These are phyloP conservation scores for Dynastes maya DNA, from an alignment of 2,888 invertebrate genomes.

Conservation along the genomic window DNA sequence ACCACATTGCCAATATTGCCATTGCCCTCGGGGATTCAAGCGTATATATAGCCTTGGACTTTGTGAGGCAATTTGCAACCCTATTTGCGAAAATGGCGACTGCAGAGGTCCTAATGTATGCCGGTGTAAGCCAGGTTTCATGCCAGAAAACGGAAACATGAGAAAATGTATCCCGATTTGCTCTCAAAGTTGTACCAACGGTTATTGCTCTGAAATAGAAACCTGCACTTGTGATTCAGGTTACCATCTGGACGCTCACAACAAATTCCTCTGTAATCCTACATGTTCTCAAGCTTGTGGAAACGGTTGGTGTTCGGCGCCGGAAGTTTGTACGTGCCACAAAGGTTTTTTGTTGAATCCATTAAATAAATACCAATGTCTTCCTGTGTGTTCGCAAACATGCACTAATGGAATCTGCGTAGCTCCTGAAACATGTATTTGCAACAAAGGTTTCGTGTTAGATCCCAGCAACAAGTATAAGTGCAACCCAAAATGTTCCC, in stretches of 20 bases:
- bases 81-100: neutral
- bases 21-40: neutral
- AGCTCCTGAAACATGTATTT: constrained; percentile 55
- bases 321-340: constrained; percentile 49
- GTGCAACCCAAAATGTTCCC: constrained; percentile 53
- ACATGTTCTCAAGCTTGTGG: constrained; percentile 46
- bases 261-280: constrained; percentile 33
- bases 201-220: constrained; percentile 68
- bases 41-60: constrained; percentile 63
- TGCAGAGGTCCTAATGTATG: constrained; percentile 1
- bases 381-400: constrained; percentile 57
- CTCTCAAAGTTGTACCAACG: constrained; percentile 66
- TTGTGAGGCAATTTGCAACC: constrained; percentile 62
- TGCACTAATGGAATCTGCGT: constrained; percentile 59
- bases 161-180: constrained; percentile 57
- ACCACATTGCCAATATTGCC: neutral
- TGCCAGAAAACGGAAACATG: neutral
- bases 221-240: constrained; percentile 71
- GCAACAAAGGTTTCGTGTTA: constrained; percentile 43
- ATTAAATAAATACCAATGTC: constrained; percentile 59
- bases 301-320: constrained; percentile 49
- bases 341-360: constrained; percentile 43
- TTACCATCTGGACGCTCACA: constrained; percentile 52
- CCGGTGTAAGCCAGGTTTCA: neutral
- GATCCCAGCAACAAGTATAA: constrained; percentile 26